Percentiles rank a stretch among this genome's conserved stretches.
Conservation (phyloP, 2,113 vertebrate species). For the Piaya cayana region DNA sequence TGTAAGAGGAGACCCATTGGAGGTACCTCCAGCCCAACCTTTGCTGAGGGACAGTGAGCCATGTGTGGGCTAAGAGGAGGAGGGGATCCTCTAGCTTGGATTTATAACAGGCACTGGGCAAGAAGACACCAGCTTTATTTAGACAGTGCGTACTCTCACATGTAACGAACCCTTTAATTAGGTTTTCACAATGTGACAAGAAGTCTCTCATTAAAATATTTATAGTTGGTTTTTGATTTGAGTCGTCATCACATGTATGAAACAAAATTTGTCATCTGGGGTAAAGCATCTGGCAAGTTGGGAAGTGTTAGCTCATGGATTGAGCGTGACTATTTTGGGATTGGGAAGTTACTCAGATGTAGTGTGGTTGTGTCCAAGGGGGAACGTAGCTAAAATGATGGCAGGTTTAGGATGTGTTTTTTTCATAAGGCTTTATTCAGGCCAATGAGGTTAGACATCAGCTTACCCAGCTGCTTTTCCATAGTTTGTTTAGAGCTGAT, state of each 20-base stretch:
- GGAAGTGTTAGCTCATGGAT: slow-evolving; percentile 6
- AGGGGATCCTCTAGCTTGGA: not conserved
- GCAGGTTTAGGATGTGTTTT: not conserved
- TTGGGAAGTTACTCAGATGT: not conserved
- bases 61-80: not conserved
- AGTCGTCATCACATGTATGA: slow-evolving; percentile 7
- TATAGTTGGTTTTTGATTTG: slow-evolving; percentile 38
- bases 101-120: not conserved
- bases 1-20: not conserved
- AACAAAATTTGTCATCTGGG: slow-evolving; percentile 20
- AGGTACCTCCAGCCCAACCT: not conserved
- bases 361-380: not conserved
- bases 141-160: not conserved
- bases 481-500: not conserved
- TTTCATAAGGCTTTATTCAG: not conserved
- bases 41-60: not conserved
- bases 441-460: not conserved
- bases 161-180: slow-evolving; percentile 18
- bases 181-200: not conserved
- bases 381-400: not conserved
- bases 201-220: slow-evolving; percentile 30
- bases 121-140: not conserved
- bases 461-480: not conserved
- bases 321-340: not conserved
- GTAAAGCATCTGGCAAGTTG: slow-evolving; percentile 30